Evolutionary conservation across 2,888 invertebrate species (phyloP), one percentile per base, ranked within the genome.

Genomic region (Calliopum simillimum): DNA sequence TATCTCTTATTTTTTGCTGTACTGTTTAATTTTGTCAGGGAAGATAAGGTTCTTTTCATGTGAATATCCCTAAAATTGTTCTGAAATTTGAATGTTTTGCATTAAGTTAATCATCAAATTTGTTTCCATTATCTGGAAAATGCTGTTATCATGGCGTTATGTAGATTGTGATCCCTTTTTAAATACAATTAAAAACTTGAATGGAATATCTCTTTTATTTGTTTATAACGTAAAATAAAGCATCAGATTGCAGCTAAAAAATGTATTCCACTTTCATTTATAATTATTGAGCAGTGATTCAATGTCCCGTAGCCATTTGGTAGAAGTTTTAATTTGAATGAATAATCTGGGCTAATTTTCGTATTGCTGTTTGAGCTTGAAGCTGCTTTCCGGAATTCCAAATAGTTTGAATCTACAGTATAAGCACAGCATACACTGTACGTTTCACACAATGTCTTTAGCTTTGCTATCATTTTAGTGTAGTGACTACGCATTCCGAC

Each of bases 401-500:
- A 21, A 64, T 79, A 80, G 53, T 75, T 79, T 2, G 73, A 59
- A 21, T 79, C 77, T 6, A 78, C 72, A 0, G 79, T 79, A 23
- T 76, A 81, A 0, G 75, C 78, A 68, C 79, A 79, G 16, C 79
- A 76, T 4, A 81, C 70, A 64, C 78, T 78, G 51, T 80, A 79
- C 13, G 78, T 75, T 8, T 68, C 69, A 59, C 80, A 79, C 3
- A 80, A 68, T 3, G 63, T 69, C 14, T 73, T 75, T n/a, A 81
- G 43, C 19, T 75, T 73, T 14, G 71, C 53, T 25, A 78, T 69
- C 11, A 75, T 68, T 55, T 74, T 79, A 16, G 73, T 74, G 33
- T 79, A 80, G 61, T 82, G 79, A 1, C 76, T 78, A 12, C 73
- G 70, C 77, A 79, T 80, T 21, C 77, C 74, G 2, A 79, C 56